A percentile compares a stretch with the other conserved stretches of the same genome.
These are phyloP conservation scores for Panthera leo DNA, from an alignment of 2,113 vertebrate genomes.

Conservation along the genomic window DNA sequence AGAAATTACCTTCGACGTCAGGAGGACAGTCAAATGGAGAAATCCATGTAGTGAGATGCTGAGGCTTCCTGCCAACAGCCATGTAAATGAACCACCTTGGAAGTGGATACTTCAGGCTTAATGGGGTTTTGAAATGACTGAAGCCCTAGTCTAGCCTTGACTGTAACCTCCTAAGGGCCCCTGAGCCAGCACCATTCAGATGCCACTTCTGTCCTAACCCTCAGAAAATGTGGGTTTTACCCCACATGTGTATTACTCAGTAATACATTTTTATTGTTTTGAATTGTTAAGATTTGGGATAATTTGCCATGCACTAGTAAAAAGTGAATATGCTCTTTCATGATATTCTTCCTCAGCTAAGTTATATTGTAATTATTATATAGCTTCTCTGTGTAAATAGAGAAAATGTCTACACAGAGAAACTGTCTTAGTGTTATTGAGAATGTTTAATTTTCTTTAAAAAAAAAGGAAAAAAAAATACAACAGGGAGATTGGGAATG, in stretches of 20 bases:
- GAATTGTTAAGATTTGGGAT: neutral
- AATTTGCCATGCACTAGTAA: neutral
- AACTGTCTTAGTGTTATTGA: neutral
- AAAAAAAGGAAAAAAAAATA: neutral
- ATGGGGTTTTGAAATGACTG: neutral
- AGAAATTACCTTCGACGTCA: neutral
- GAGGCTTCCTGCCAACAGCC: neutral
- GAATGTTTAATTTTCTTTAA: neutral
- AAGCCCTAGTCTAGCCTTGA: neutral
- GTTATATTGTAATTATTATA: neutral
- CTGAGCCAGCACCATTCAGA: neutral
- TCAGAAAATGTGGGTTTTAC: neutral
- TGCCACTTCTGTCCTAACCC: neutral
- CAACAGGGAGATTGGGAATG: neutral
- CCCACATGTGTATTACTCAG: too few species aligned
- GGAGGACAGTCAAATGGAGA: neutral
- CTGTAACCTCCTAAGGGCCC: neutral
- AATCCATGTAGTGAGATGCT: neutral
- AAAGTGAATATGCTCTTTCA: neutral
- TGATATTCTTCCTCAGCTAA: neutral
- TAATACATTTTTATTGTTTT: constrained; percentile 20
- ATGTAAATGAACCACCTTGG: neutral
- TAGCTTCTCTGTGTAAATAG: neutral
- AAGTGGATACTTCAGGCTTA: neutral
- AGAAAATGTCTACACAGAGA: neutral